Evolutionary conservation across 2,797 vertebrate species (phyloP).

Genomic region (Cetoscarus ocellatus): DNA sequence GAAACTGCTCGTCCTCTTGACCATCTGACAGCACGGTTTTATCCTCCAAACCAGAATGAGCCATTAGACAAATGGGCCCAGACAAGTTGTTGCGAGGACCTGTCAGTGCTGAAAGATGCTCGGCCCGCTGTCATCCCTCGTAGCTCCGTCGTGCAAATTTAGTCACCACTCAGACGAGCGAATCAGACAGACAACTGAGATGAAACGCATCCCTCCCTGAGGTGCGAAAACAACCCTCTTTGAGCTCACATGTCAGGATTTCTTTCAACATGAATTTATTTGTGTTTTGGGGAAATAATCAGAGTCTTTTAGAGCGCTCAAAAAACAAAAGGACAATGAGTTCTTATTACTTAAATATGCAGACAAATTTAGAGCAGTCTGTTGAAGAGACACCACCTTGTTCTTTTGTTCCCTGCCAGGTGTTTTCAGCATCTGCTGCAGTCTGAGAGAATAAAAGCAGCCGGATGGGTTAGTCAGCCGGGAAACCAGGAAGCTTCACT

Average conservation of each 20-base stretch:
- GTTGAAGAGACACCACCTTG: slow-evolving; percentile 56
- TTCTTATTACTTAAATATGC: slow-evolving; percentile 55
- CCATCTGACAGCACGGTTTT: slow-evolving; percentile 49
- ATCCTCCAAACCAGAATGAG: slow-evolving; percentile 41
- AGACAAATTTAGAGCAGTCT: slow-evolving; percentile 64
- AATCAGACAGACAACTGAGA: slow-evolving; percentile 62
- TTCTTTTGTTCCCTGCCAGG: slow-evolving; percentile 55
- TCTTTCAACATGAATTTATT: slow-evolving; percentile 49
- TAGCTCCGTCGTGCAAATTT: slow-evolving; percentile 29
- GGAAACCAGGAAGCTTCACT: slow-evolving; percentile 26
- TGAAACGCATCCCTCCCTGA: slow-evolving; percentile 61
- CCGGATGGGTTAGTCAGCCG: slow-evolving; percentile 51
- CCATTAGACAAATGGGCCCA: slow-evolving; percentile 68
- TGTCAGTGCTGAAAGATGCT: slow-evolving; percentile 40
- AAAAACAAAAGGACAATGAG: slow-evolving; percentile 22
- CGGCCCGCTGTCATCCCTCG: slow-evolving; percentile 16
- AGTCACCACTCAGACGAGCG: slow-evolving; percentile 50
- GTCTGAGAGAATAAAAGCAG: slow-evolving; percentile 47
- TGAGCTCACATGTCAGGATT: slow-evolving; percentile 53
- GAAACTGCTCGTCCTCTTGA: slow-evolving; percentile 35
- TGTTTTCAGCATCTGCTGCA: slow-evolving; percentile 48
- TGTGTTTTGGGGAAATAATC: slow-evolving; percentile 55
- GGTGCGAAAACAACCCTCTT: slow-evolving; percentile 24
- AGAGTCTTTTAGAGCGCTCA: slow-evolving; percentile 38
- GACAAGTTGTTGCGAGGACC: slow-evolving; percentile 57